Evolutionary conservation across 2,113 vertebrate species (phyloP), one percentile per base, ranked within the genome.

Genomic region (Acanthochromis polyacanthus): DNA sequence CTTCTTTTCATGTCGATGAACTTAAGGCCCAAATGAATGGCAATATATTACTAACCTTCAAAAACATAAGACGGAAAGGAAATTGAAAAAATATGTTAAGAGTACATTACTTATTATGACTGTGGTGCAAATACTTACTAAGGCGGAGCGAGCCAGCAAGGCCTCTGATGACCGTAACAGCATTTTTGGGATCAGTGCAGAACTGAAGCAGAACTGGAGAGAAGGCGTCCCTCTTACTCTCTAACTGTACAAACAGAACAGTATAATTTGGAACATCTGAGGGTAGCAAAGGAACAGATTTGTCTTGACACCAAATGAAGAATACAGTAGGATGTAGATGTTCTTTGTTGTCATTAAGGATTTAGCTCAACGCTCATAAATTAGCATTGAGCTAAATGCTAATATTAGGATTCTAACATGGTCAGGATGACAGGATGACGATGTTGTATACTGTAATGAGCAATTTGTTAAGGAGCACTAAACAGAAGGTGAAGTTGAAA

Each of bases 131-230:
- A 52, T 52, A 95, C 95, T 96, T 83, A 97, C 96, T 97, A 58
- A 97, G 96, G 38, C 96, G 94, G 73, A 98, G 94, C 28, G 96
- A 97, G 16, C 97, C 97, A 2, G 97, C 97, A 43, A 98, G 91
- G 17, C 97, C 97, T 66, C 97, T 93, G 91, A 98, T 97, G 83
- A 98, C 97, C 1, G 97, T 98, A 52, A 98, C 96, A 16, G 97
- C 96, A 70, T 97, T 98, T 86, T 96, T 96, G 69, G 96, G 95
- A 84, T 97, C 94, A 2, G 96, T 97, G 89, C 97, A 98, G 92
- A 98, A 98, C 91, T 98, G 97, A 22, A 97, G 94, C 62, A 97
- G 93, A 57, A 97, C 96, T 0, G 97, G 97, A 0, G 96, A 97
- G 85, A 98, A 97, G 15, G 97, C 96, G 0, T 98, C 97, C 66